Percentiles rank a stretch among this genome's conserved stretches.
Conservation (phyloP, 1,140 invertebrate genomes). For the Achatina immaculata region DNA sequence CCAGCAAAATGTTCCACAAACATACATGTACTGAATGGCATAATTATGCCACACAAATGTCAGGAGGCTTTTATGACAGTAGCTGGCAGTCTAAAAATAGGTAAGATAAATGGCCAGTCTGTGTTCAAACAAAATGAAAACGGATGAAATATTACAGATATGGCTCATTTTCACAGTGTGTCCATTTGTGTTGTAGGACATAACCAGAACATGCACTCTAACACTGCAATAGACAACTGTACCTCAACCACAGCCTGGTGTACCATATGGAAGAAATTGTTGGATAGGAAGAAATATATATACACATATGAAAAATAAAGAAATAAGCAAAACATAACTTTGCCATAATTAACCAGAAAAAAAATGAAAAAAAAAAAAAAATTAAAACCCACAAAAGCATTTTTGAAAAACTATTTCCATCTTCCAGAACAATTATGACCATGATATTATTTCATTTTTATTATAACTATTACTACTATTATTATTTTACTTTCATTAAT, state of each 20-base stretch:
- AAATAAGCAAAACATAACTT: background rate
- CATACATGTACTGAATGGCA: too few relatives aligned
- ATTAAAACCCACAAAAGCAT: too few relatives aligned
- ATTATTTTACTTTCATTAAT: too few relatives aligned
- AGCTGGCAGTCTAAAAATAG: background rate
- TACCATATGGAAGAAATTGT: background rate
- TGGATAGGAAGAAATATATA: constrained; percentile 15
- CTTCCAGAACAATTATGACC: too few relatives aligned
- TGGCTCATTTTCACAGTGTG: background rate
- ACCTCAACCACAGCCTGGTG: constrained; percentile 34
- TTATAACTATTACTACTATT: too few relatives aligned
- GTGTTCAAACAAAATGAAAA: background rate
- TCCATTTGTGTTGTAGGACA: background rate
- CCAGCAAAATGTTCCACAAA: too few relatives aligned
- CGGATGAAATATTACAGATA: background rate
- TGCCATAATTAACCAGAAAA: too few relatives aligned
- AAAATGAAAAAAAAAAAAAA: too few relatives aligned
- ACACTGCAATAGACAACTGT: constrained; percentile 37
- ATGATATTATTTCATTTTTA: too few relatives aligned
- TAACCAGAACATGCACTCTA: constrained; percentile 10
- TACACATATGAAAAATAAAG: background rate
- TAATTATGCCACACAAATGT: too few relatives aligned
- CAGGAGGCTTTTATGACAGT: background rate
- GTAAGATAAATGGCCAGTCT: too few relatives aligned
- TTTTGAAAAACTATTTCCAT: too few relatives aligned